Conservation (phyloP, 2,113 vertebrate genomes). For the Brachyhypopomus gauderio region DNA sequence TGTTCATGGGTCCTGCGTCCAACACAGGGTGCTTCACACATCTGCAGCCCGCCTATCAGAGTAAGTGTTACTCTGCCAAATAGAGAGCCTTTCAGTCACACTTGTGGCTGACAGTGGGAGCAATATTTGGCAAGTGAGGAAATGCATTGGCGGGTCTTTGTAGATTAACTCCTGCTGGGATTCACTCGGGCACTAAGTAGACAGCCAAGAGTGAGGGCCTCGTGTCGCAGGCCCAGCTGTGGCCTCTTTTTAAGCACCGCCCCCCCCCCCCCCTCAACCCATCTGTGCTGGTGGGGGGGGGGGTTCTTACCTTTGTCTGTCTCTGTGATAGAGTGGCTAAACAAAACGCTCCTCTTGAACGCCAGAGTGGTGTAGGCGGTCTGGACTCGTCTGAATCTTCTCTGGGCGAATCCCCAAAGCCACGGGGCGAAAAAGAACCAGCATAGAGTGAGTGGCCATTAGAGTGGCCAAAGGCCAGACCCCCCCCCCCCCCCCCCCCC, state of each 20-base stretch:
- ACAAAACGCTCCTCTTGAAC: slow-evolving; percentile 37
- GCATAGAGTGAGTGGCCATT: slow-evolving; percentile 61
- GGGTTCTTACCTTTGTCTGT: slow-evolving; percentile 45
- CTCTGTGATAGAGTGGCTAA: slow-evolving; percentile 51
- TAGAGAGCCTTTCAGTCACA: slow-evolving; percentile 70
- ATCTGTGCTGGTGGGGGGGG: slow-evolving; percentile 30
- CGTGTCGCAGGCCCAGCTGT: slow-evolving; percentile 55
- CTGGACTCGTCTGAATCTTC: slow-evolving; percentile 59
- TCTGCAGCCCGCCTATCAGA: slow-evolving; percentile 62
- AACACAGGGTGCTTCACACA: slow-evolving; percentile 44
- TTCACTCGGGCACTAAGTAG: slow-evolving; percentile 67
- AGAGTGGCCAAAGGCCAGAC: slow-evolving; percentile 79
- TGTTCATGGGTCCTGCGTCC: slow-evolving; percentile 26
- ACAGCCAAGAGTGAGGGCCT: slow-evolving; percentile 63
- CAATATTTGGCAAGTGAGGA: slow-evolving; percentile 69
- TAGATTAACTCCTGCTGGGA: slow-evolving; percentile 69
- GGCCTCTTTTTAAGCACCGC: slow-evolving; percentile 55
- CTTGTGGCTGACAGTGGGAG: slow-evolving; percentile 64
- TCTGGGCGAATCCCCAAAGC: slow-evolving; percentile 23
- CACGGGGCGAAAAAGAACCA: slow-evolving; percentile 63
- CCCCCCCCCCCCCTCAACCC: neutral
- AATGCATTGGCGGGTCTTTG: slow-evolving; percentile 60
- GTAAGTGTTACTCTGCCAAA: slow-evolving; percentile 45
- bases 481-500: slow-evolving; percentile 62
- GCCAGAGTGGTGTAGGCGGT: slow-evolving; percentile 36